Conservation (phyloP, 1,140 invertebrate species). For the Leucophenga varia region DNA sequence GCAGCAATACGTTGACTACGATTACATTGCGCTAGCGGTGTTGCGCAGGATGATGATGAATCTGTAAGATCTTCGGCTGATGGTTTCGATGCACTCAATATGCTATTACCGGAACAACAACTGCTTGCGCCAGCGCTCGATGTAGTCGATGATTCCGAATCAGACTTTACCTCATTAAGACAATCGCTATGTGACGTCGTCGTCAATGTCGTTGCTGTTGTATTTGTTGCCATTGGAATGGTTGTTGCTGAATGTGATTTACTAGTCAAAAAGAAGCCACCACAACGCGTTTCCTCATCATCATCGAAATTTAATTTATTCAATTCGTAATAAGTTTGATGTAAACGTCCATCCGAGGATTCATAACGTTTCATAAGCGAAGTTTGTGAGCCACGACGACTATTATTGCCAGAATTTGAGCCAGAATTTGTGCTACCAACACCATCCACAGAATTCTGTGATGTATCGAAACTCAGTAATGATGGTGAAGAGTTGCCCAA, state of each 20-base stretch:
- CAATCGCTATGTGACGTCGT: neutral
- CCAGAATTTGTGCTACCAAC: conserved; percentile 37
- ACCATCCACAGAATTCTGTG: neutral
- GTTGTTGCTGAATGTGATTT: conserved; percentile 3
- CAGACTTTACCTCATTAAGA: conserved; percentile 39
- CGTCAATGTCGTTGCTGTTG: too few relatives aligned
- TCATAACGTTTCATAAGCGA: conserved; percentile 45
- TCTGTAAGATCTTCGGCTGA: conserved; percentile 6
- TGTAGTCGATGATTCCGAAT: conserved; percentile 33
- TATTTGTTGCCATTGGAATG: too few relatives aligned
- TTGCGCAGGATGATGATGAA: neutral
- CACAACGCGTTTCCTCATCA: conserved; percentile 4
- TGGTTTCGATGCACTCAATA: conserved; percentile 24
- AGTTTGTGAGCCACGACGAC: conserved; percentile 28
- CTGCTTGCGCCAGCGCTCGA: conserved; percentile 23
- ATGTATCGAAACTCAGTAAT: conserved; percentile 54
- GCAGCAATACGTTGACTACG: conserved; percentile 4
- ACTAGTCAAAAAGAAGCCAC: conserved; percentile 2
- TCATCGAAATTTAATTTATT: conserved; percentile 46
- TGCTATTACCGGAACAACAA: conserved; percentile 35
- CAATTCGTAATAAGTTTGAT: conserved; percentile 51
- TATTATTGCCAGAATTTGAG: conserved; percentile 37
- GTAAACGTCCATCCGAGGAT: conserved; percentile 40
- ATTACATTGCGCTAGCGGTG: neutral
- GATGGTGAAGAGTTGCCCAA: conserved; percentile 55